Conservation (phyloP, 1,140 invertebrate genomes). For the Heliconius hewitsoni region DNA sequence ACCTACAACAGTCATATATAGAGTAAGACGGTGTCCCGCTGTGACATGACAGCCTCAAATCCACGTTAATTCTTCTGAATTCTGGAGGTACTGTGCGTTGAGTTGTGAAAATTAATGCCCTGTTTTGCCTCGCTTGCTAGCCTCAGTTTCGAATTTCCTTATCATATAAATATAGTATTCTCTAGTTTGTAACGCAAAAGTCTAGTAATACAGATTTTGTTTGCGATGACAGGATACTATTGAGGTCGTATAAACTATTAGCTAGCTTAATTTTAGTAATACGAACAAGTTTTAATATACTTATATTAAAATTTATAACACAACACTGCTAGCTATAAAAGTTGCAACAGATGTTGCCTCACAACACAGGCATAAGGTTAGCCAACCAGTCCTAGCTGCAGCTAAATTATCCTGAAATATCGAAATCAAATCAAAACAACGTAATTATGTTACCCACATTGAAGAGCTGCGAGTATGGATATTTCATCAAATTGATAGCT, state of each 20-base stretch:
- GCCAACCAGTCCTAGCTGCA: background rate
- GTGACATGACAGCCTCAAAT: too few relatives aligned
- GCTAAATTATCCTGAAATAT: slow-evolving; percentile 4
- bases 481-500: background rate
- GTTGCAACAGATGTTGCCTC: slow-evolving; percentile 1
- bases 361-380: background rate
- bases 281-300: background rate
- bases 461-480: background rate
- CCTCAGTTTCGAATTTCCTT: too few relatives aligned
- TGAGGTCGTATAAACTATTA: too few relatives aligned
- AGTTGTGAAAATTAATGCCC: too few relatives aligned
- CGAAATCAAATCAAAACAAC: slow-evolving; percentile 9
- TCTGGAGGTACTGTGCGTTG: too few relatives aligned
- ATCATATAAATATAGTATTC: too few relatives aligned
- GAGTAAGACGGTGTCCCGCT: too few relatives aligned
- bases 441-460: background rate
- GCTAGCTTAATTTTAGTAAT: background rate
- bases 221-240: too few relatives aligned
- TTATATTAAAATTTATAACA: background rate
- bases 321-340: background rate
- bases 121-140: too few relatives aligned
- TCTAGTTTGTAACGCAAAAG: background rate
- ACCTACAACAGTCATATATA: too few relatives aligned
- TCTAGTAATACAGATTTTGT: background rate
- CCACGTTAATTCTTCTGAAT: too few relatives aligned